Evolutionary conservation across 2,113 vertebrate species (phyloP).

Genomic region (zebrafish (Danio rerio)): GRCz12tu NC_133179.1:19933501-19934000

Average conservation of each 20-base stretch:
- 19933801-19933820: constrained; percentile 10
- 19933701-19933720: constrained; percentile 57
- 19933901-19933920: background rate
- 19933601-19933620: constrained; percentile 55
- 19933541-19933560: constrained; percentile 35
- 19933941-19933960: no score
- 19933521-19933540: constrained; percentile 15
- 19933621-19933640: constrained; percentile 43
- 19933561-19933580: constrained; percentile 50
- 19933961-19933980: no score
- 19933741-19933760: constrained; percentile 17
- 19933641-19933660: constrained; percentile 34
- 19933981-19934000: no score
- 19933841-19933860: background rate
- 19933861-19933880: background rate
- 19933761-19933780: background rate
- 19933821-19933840: background rate
- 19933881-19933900: background rate
- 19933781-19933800: background rate
- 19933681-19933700: constrained; percentile 15
- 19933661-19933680: constrained; percentile 33
- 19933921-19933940: no score
- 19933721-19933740: constrained; percentile 42
- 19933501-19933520: constrained; percentile 10
- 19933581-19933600: constrained; percentile 35